Evolutionary conservation across 2,888 invertebrate species (phyloP).

Genomic region (Stenchaetothrips biformis): DNA sequence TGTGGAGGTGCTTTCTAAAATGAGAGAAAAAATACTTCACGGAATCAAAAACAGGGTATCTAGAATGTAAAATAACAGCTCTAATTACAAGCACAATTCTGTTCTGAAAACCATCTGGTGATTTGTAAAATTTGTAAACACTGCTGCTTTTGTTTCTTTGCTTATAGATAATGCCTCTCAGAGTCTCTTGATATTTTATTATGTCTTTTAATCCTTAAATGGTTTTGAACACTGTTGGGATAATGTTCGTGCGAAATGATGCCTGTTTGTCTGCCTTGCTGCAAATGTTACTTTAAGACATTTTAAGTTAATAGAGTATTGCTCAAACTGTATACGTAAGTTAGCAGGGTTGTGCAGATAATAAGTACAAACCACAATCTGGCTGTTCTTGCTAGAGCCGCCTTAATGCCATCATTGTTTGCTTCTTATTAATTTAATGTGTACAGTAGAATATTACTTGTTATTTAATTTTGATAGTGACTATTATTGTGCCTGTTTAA

Average conservation of each 20-base stretch:
- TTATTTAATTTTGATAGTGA: constrained; percentile 22
- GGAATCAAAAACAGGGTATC: no score
- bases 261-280: background rate
- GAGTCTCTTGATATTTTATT: no score
- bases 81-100: background rate
- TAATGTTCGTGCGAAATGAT: background rate
- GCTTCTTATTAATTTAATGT: constrained; percentile 16
- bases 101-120: background rate
- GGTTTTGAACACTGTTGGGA: no score
- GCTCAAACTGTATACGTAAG: constrained; percentile 15
- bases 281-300: background rate
- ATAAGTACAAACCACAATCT: constrained; percentile 20
- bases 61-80: no score
- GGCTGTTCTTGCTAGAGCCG: background rate
- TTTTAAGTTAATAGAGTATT: constrained; percentile 6
- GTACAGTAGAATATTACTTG: constrained; percentile 20
- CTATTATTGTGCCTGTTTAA: constrained; percentile 12
- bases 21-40: no score
- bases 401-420: constrained; percentile 21
- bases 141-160: background rate
- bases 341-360: constrained; percentile 18
- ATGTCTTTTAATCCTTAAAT: no score
- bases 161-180: background rate
- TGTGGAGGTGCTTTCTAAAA: no score
- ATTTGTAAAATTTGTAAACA: background rate